phyloP scores from a whole-genome alignment of 2,888 invertebrate genomes.

The Drosophila hawaiiensis region DNA sequence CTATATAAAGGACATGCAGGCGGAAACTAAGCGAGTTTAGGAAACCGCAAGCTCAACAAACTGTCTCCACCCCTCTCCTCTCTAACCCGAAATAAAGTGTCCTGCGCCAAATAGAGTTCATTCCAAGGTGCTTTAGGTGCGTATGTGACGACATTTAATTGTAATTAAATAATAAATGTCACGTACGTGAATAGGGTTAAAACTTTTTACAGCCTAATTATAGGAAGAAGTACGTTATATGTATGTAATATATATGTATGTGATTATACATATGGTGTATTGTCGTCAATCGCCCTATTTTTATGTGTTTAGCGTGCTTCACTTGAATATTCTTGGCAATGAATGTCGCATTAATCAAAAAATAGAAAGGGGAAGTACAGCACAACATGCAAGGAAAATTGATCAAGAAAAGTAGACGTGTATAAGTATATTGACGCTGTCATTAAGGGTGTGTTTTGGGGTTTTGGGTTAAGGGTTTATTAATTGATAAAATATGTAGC shows the following conservation, averaged over 20 bases:
- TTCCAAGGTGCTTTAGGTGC: conserved; percentile 35
- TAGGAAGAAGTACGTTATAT: conserved; percentile 18
- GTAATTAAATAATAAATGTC: conserved; percentile 60
- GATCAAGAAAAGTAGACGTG: conserved; percentile 4
- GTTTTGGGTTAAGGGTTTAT: conserved; percentile 10
- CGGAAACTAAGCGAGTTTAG: not conserved
- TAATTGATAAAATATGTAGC: conserved; percentile 26
- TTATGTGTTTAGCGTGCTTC: conserved; percentile 52
- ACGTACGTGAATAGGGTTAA: conserved; percentile 47
- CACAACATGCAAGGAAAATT: conserved; percentile 29
- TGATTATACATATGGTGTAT: conserved; percentile 9
- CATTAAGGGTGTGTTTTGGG: conserved; percentile 27
- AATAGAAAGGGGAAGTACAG: conserved; percentile 3
- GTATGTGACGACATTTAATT: conserved; percentile 33
- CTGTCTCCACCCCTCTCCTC: not conserved
- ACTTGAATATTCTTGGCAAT: conserved; percentile 48
- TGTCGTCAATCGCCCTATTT: conserved; percentile 52
- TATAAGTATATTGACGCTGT: conserved; percentile 13
- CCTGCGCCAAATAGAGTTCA: conserved; percentile 6
- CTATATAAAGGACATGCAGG: conserved; percentile 36
- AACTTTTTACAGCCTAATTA: conserved; percentile 38
- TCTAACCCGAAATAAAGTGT: not conserved
- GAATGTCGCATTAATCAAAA: conserved; percentile 48
- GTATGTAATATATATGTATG: conserved; percentile 3
- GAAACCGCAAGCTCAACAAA: not conserved